Conservation (phyloP, 2,797 vertebrate species). For the Pangasius djambal region DNA sequence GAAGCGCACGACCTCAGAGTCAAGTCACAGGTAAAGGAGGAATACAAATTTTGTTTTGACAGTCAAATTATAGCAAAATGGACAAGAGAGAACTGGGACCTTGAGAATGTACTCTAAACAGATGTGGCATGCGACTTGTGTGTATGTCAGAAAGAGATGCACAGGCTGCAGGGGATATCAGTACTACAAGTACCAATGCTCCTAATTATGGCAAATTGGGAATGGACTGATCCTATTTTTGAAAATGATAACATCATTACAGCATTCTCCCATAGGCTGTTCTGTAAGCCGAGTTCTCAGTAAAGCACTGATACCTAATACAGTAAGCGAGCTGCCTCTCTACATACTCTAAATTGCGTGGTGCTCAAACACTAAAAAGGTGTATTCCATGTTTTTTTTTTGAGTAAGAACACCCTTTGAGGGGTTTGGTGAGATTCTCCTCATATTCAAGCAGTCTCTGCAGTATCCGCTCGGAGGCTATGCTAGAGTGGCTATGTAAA, state of each 20-base stretch:
- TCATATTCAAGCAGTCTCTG: background rate
- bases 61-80: constrained; percentile 8
- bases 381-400: too few relatives aligned
- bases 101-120: constrained; percentile 1
- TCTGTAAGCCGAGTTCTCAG: background rate
- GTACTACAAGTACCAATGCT: background rate
- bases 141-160: background rate
- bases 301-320: background rate
- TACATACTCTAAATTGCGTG: background rate
- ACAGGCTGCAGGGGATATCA: background rate
- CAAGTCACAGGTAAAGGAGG: background rate
- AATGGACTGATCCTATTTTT: background rate
- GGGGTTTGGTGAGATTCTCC: background rate
- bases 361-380: background rate
- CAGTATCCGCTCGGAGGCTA: background rate
- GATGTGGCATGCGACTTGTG: background rate
- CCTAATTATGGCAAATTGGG: constrained; percentile 7
- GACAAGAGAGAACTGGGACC: background rate
- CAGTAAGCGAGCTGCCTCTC: background rate
- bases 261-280: background rate
- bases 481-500: background rate
- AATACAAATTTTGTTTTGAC: constrained; percentile 9
- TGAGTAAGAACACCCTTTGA: background rate
- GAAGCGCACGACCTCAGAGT: background rate
- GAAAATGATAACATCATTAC: background rate